These are phyloP conservation scores for Phalacrocorax aristotelis DNA, from an alignment of 2,113 vertebrate genomes.

Conservation along the genomic window DNA sequence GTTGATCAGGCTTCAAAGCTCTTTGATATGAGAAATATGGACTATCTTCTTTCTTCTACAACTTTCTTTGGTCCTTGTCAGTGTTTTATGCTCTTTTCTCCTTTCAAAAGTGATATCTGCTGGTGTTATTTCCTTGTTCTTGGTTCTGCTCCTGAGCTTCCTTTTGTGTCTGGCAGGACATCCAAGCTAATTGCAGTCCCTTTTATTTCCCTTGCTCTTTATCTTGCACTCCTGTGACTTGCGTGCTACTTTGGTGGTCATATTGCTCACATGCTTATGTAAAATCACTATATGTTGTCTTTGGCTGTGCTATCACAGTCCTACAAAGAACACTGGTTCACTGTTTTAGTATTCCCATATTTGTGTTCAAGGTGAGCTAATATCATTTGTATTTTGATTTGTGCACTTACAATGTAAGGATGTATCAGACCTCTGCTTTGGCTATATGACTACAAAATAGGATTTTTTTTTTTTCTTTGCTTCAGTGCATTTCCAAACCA, in stretches of 20 bases:
- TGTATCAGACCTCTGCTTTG: background rate
- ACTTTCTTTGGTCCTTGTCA: background rate
- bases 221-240: background rate
- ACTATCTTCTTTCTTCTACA: background rate
- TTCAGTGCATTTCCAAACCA: background rate
- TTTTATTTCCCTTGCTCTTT: background rate
- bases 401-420: background rate
- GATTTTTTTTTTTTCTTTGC: background rate
- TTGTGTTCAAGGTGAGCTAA: background rate
- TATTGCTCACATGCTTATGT: background rate
- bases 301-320: background rate
- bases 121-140: background rate
- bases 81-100: background rate
- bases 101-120: background rate
- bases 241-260: background rate
- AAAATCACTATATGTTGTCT: background rate
- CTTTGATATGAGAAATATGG: background rate
- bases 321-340: background rate
- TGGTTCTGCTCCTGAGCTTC: background rate
- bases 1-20: background rate
- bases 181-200: too few relatives aligned
- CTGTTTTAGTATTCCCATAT: background rate
- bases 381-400: background rate
- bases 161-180: background rate
- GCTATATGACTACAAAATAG: background rate